Evolutionary conservation across 2,797 vertebrate genomes (phyloP).

Genomic region (Sylvilagus floridanus): DNA sequence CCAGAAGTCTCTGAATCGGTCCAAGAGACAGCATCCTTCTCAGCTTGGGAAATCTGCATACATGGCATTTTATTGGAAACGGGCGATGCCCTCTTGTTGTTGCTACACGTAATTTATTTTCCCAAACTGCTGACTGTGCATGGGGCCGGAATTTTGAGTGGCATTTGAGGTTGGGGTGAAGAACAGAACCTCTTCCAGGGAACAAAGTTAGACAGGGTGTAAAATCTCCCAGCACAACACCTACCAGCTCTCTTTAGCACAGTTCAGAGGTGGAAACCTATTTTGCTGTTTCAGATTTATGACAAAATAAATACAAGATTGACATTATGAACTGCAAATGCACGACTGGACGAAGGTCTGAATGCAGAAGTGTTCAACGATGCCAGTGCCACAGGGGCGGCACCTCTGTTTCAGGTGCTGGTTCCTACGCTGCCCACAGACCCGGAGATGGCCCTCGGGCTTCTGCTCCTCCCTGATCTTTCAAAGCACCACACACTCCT

Average conservation of each 20-base stretch:
- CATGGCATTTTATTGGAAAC: constrained; percentile 11
- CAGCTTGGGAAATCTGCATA: background rate
- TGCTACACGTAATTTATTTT: background rate
- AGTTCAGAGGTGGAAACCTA: background rate
- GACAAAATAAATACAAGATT: background rate
- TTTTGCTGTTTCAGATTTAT: background rate
- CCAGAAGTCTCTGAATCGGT: background rate
- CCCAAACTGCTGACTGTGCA: background rate
- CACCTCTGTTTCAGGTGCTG: accelerated
- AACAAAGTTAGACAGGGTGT: background rate
- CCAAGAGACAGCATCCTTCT: background rate
- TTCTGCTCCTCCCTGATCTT: background rate
- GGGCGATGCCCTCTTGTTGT: background rate
- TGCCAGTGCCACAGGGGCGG: background rate
- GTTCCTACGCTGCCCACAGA: accelerated
- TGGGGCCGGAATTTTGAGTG: background rate
- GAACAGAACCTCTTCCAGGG: background rate
- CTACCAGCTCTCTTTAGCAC: background rate
- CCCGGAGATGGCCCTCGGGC: no score
- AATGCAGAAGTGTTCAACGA: background rate
- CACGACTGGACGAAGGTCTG: no score
- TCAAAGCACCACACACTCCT: accelerated
- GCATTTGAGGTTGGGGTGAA: no score
- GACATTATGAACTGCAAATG: background rate
- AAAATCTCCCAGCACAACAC: accelerated